A percentile compares a stretch with the other conserved stretches of the same genome.
phyloP scores from a whole-genome alignment of 2,797 vertebrate species.

The Takifugu rubripes region DNA sequence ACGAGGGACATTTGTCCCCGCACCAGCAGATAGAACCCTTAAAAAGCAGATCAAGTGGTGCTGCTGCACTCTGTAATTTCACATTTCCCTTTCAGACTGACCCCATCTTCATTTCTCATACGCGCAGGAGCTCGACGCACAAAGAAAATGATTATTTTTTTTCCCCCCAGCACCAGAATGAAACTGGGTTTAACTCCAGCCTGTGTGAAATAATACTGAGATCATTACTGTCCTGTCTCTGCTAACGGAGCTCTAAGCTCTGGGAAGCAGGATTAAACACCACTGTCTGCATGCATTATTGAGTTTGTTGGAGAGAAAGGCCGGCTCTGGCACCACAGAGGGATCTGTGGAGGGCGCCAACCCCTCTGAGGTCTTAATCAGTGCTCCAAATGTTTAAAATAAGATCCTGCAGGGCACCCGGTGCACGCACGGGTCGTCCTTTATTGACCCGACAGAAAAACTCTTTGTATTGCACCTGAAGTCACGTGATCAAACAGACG shows the following conservation, averaged over 20 bases:
- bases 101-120: conserved; percentile 15
- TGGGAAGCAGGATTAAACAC: conserved; percentile 41
- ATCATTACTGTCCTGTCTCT: conserved; percentile 26
- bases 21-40: conserved; percentile 13
- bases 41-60: conserved; percentile 8
- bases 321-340: conserved; percentile 22
- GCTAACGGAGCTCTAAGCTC: conserved; percentile 32
- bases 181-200: conserved; percentile 17
- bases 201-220: conserved; percentile 11
- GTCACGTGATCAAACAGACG: neutral
- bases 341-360: conserved; percentile 28
- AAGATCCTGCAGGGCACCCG: conserved; percentile 50
- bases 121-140: conserved; percentile 15
- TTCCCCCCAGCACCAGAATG: conserved; percentile 4
- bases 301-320: conserved; percentile 35
- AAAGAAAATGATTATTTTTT: conserved; percentile 16
- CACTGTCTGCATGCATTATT: conserved; percentile 50
- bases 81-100: conserved; percentile 13
- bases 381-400: conserved; percentile 37
- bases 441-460: conserved; percentile 12
- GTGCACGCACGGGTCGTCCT: conserved; percentile 35
- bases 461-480: too few species aligned
- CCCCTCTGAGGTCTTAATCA: conserved; percentile 27
- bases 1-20: conserved; percentile 1
- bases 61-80: conserved; percentile 5